Percentiles rank a stretch among this genome's conserved stretches.
Evolutionary conservation across 2,113 vertebrate genomes (phyloP).

Genomic region (Gallinago jamesoni): DNA sequence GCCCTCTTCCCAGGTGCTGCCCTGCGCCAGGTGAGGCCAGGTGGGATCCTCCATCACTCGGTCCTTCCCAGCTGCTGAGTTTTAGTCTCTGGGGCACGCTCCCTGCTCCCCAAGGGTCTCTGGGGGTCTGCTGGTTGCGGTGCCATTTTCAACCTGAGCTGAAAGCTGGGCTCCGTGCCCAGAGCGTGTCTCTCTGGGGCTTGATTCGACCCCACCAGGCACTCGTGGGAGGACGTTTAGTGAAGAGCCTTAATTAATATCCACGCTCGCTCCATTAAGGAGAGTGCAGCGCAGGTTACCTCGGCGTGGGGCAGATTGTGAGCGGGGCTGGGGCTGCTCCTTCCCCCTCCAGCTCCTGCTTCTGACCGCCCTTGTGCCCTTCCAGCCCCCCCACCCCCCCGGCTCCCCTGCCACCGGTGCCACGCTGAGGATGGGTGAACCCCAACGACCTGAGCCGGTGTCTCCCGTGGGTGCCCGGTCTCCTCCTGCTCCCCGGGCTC

Average conservation of each 20-base stretch:
- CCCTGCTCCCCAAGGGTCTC: background rate
- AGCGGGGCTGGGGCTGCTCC: background rate
- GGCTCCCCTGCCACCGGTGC: background rate
- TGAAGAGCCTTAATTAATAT: background rate
- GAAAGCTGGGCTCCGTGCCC: background rate
- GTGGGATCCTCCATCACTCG: background rate
- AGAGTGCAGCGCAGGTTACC: rapidly evolving
- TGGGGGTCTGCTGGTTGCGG: rapidly evolving
- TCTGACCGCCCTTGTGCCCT: rapidly evolving
- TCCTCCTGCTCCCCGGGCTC: background rate
- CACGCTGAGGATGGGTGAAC: rapidly evolving
- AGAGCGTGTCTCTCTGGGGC: background rate
- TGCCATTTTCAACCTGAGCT: background rate
- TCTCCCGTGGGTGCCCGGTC: background rate
- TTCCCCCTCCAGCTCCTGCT: background rate
- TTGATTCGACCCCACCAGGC: background rate
- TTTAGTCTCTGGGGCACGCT: background rate
- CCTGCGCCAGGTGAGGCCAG: background rate
- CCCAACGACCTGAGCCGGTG: rapidly evolving
- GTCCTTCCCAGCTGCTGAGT: background rate
- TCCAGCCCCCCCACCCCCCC: no score
- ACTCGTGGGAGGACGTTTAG: rapidly evolving
- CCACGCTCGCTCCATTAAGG: rapidly evolving
- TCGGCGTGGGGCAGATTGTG: background rate
- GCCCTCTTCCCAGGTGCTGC: rapidly evolving